Percentiles rank a stretch among this genome's conserved stretches.
Conservation (phyloP, 2,113 vertebrate genomes). For the Callospermophilus lateralis region DNA sequence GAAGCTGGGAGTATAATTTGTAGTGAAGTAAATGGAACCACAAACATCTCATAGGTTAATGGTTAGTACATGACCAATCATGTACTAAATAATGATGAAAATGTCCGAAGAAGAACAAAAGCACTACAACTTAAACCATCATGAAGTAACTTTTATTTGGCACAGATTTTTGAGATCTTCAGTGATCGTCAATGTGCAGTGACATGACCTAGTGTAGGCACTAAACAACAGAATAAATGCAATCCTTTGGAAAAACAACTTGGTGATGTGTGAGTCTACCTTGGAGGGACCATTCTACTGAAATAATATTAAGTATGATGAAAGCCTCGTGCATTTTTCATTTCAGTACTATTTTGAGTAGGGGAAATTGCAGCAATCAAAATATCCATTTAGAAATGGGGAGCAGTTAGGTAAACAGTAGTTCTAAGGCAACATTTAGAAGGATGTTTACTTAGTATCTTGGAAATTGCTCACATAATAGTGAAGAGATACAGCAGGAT, state of each 20-base stretch:
- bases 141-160: neutral
- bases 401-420: neutral
- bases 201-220: neutral
- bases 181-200: neutral
- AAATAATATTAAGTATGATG: neutral
- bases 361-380: neutral
- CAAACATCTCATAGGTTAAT: neutral
- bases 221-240: neutral
- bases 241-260: neutral
- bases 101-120: slow-evolving; percentile 36
- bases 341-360: neutral
- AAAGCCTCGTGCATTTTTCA: neutral
- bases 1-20: neutral
- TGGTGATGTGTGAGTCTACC: no score
- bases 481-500: neutral
- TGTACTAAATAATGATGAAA: neutral
- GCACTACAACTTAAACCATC: neutral
- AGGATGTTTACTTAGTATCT: neutral
- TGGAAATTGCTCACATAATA: neutral
- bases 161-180: neutral
- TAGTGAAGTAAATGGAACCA: neutral
- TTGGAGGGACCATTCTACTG: neutral
- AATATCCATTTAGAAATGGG: slow-evolving; percentile 20
- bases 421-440: neutral
- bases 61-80: neutral